Evolutionary conservation across 2,797 vertebrate genomes (phyloP).

Genomic region (Artibeus lituratus): DNA sequence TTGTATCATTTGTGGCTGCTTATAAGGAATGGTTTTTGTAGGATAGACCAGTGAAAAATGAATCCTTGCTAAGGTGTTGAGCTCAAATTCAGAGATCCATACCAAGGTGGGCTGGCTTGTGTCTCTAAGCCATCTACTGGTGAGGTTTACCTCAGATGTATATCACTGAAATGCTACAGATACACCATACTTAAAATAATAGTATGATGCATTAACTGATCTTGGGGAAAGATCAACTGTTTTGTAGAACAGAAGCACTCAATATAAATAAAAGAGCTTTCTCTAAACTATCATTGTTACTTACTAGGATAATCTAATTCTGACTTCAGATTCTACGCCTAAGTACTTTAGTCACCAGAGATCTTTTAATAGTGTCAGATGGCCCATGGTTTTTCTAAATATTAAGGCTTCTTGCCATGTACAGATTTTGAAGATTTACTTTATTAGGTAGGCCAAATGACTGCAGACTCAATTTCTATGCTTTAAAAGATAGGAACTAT

Average conservation of each 20-base stretch:
- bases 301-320: not conserved
- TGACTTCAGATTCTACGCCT: not conserved
- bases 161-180: not conserved
- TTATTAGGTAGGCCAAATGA: not conserved
- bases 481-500: conserved; percentile 3
- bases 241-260: not conserved
- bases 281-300: not conserved
- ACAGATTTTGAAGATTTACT: not conserved
- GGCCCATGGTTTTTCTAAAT: not conserved
- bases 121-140: not conserved
- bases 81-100: not conserved
- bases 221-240: not conserved
- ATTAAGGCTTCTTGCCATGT: not conserved
- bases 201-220: not conserved
- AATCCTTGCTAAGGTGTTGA: not conserved
- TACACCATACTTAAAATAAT: not conserved
- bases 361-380: not conserved
- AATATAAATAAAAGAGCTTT: conserved; percentile 1
- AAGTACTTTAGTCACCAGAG: not conserved
- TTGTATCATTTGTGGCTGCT: not conserved
- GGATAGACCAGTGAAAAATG: not conserved
- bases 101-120: not conserved
- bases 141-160: not conserved
- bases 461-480: not conserved
- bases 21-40: not conserved